Evolutionary conservation across 2,797 vertebrate species (phyloP).

Genomic region (Ceryle rudis): DNA sequence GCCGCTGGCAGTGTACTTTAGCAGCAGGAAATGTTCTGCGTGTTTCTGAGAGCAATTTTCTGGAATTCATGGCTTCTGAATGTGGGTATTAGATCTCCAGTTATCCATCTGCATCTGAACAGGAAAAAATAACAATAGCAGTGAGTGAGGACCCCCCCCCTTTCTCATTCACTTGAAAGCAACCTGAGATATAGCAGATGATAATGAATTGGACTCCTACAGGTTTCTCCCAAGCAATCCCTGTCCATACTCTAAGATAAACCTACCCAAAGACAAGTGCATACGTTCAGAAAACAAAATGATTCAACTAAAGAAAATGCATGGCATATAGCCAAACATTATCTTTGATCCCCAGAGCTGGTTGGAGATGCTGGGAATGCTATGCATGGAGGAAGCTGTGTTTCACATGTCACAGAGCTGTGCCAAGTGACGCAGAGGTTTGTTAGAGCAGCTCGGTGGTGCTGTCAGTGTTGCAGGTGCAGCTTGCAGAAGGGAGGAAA

Average conservation of each 20-base stretch:
- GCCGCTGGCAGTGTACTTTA: conserved; percentile 69
- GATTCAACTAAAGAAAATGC: not conserved
- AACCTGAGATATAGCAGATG: not conserved
- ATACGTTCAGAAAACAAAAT: not conserved
- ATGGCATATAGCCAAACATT: not conserved
- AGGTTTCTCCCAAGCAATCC: not conserved
- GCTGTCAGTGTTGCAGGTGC: not conserved
- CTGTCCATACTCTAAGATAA: not conserved
- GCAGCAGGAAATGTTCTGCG: not conserved
- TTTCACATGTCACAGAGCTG: not conserved
- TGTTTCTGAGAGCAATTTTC: conserved; percentile 5
- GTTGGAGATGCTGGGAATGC: not conserved
- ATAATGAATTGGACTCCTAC: not conserved
- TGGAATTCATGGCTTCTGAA: conserved; percentile 63
- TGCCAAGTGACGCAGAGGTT: not conserved
- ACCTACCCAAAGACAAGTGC: not conserved
- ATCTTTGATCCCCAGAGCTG: not conserved
- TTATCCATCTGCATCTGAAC: not conserved
- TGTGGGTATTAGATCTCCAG: not conserved
- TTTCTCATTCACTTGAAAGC: not conserved
- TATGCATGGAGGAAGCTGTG: not conserved
- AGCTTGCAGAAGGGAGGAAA: not conserved
- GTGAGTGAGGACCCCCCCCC: not conserved
- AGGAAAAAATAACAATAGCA: not conserved
- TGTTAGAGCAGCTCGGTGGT: not conserved